These are phyloP conservation scores for Galeopterus variegatus DNA, from an alignment of 2,113 vertebrate species.

Conservation along the genomic window DNA sequence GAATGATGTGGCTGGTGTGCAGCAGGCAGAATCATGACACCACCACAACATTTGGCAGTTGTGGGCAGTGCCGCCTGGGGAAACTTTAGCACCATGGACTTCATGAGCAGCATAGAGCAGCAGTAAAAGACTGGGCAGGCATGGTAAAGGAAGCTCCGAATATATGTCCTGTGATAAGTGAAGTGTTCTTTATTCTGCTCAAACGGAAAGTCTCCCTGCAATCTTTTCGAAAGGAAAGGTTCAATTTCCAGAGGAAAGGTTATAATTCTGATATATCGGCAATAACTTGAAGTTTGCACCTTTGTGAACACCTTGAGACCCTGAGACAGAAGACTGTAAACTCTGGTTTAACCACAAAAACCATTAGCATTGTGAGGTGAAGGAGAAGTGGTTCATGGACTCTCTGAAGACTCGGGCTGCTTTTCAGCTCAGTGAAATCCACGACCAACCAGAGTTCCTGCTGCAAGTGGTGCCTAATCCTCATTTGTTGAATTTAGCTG, in stretches of 20 bases:
- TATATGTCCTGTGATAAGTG: background rate
- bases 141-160: background rate
- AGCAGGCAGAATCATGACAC: slow-evolving; percentile 80
- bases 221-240: background rate
- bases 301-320: background rate
- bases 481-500: background rate
- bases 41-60: slow-evolving; percentile 78
- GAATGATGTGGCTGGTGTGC: slow-evolving; percentile 82
- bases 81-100: slow-evolving; percentile 76
- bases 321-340: background rate
- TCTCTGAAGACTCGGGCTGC: background rate
- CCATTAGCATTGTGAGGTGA: background rate
- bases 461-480: background rate
- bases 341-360: background rate
- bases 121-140: background rate
- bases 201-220: background rate
- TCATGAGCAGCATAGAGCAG: slow-evolving; percentile 61
- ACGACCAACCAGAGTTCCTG: background rate
- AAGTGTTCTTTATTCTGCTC: background rate
- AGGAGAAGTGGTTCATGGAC: background rate
- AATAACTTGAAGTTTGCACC: background rate
- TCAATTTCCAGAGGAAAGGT: background rate
- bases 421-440: background rate
- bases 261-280: background rate
- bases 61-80: slow-evolving; percentile 82